phyloP scores from a whole-genome alignment of 1,140 invertebrate species.

The Oryctes rhinoceros region DNA sequence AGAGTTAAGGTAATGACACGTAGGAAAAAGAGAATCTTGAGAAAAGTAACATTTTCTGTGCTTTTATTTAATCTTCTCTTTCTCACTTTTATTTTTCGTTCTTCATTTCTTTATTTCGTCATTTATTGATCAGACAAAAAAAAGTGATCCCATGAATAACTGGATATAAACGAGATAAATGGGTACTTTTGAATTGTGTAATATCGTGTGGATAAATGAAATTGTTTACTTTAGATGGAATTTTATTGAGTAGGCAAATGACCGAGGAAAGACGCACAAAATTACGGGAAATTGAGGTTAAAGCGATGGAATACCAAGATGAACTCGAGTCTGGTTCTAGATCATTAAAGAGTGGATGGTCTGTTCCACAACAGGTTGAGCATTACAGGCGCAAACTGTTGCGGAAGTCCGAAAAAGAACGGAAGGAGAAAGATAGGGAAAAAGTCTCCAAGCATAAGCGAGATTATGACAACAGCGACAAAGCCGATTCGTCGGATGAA shows the following conservation, averaged over 20 bases:
- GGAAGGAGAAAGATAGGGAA: conserved; percentile 57
- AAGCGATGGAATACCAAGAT: conserved; percentile 95
- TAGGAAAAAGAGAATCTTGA: not conserved
- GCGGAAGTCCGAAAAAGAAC: conserved; percentile 67
- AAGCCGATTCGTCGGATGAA: conserved; percentile 57
- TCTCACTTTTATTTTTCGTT: not conserved
- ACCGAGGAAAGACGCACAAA: conserved; percentile 83
- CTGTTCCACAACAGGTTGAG: conserved; percentile 84
- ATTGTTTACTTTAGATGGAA: conserved; percentile 45
- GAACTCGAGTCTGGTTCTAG: conserved; percentile 89
- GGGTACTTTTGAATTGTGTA: not conserved
- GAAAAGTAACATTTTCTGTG: not conserved
- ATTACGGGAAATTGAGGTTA: conserved; percentile 92
- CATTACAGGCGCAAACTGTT: conserved; percentile 92
- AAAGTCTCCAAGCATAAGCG: conserved; percentile 56
- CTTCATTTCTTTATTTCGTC: not conserved
- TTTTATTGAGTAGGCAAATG: conserved; percentile 54
- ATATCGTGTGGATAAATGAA: not conserved
- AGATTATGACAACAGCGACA: conserved; percentile 55
- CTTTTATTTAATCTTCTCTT: too few relatives aligned
- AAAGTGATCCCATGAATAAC: not conserved
- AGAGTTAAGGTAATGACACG: conserved; percentile 53
- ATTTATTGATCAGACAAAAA: not conserved
- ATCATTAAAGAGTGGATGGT: conserved; percentile 79
- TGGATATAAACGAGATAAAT: not conserved